phyloP scores from a whole-genome alignment of 2,797 vertebrate species.

The Coregonus sp. region DNA sequence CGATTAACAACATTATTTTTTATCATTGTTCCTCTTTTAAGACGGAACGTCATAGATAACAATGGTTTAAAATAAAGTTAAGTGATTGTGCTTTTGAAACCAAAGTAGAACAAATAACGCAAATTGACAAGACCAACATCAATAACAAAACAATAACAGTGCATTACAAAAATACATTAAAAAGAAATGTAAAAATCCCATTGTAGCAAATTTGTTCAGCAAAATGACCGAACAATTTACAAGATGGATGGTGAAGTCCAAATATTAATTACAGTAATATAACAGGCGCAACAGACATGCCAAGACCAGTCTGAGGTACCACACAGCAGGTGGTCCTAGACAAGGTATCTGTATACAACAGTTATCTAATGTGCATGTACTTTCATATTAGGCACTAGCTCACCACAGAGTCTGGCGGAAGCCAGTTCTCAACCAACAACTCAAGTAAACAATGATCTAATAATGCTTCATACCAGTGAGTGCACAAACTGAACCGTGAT shows the following conservation, averaged over 20 bases:
- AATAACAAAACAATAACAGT: conserved; percentile 86
- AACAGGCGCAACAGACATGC: conserved; percentile 71
- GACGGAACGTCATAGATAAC: conserved; percentile 83
- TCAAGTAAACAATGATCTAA: conserved; percentile 50
- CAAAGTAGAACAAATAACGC: conserved; percentile 82
- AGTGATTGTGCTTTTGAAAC: conserved; percentile 99
- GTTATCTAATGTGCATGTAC: conserved; percentile 62
- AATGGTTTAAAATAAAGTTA: conserved; percentile 93
- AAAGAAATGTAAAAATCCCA: conserved; percentile 73
- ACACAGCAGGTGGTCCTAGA: conserved; percentile 67
- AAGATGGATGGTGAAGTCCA: conserved; percentile 82
- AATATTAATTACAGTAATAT: conserved; percentile 67
- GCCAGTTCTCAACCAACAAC: conserved; percentile 38
- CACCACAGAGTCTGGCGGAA: conserved; percentile 35
- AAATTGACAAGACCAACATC: conserved; percentile 73
- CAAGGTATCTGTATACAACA: conserved; percentile 51
- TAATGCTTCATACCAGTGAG: conserved; percentile 55
- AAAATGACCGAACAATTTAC: conserved; percentile 86
- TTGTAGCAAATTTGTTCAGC: conserved; percentile 91
- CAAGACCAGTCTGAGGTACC: conserved; percentile 79
- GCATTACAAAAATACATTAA: conserved; percentile 87
- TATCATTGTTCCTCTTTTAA: conserved; percentile 78
- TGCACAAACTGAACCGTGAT: conserved; percentile 66
- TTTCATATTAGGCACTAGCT: conserved; percentile 53
- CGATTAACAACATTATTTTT: conserved; percentile 75